A percentile compares a stretch with the other conserved stretches of the same genome.
These are phyloP conservation scores for Drosophila suzukii DNA, from an alignment of 1,140 invertebrate species.

Conservation along the genomic window DNA sequence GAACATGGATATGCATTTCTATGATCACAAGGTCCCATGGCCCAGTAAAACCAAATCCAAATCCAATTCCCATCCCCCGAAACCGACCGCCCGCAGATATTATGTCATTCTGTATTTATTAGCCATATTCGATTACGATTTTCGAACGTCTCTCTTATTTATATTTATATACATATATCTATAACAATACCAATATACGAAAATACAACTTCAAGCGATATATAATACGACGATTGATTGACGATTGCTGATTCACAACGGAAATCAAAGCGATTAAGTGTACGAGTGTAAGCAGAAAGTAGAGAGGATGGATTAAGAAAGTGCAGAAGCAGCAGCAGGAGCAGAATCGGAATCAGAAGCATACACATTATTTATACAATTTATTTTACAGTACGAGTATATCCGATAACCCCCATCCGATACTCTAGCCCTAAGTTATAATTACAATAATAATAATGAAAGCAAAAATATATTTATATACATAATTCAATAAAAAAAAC, in stretches of 20 bases:
- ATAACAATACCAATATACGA: constrained; percentile 48
- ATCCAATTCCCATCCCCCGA: background rate
- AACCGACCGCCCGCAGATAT: constrained; percentile 23
- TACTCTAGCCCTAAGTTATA: constrained; percentile 77
- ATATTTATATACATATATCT: constrained; percentile 52
- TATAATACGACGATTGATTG: constrained; percentile 6
- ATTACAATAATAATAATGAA: constrained; percentile 61
- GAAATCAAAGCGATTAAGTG: background rate
- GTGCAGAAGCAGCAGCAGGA: background rate
- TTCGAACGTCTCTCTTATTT: constrained; percentile 69
- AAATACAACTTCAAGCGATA: constrained; percentile 36
- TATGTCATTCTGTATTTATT: constrained; percentile 60
- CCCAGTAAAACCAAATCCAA: background rate
- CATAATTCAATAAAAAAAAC: constrained; percentile 78
- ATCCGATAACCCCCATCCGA: constrained; percentile 63
- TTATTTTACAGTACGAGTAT: constrained; percentile 77
- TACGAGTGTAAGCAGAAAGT: constrained; percentile 1
- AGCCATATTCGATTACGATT: constrained; percentile 64
- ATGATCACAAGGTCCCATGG: background rate
- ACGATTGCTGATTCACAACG: constrained; percentile 5
- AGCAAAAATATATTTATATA: constrained; percentile 81
- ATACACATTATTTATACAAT: constrained; percentile 77
- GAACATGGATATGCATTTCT: background rate
- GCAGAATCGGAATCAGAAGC: constrained; percentile 30
- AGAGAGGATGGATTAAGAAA: background rate